Evolutionary conservation across 1,140 invertebrate species (phyloP).

Genomic region (Pseudomyrmex sp.): DNA sequence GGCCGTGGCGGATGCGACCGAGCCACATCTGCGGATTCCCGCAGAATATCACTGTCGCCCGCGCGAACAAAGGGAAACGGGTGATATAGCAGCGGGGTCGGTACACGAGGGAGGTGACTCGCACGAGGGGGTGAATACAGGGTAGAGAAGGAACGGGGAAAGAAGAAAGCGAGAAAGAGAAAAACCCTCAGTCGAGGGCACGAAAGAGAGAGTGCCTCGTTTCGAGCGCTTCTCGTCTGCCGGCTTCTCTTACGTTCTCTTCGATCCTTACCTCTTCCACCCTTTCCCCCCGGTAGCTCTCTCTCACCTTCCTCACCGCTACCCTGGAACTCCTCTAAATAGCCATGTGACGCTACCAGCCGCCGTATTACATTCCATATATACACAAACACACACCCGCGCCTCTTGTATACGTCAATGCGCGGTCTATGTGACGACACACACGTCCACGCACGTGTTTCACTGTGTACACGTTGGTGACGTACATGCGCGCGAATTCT

Average conservation of each 20-base stretch:
- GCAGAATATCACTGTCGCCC: constrained; percentile 53
- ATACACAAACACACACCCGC: constrained; percentile 3
- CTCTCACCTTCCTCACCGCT: background rate
- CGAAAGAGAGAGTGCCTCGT: constrained; percentile 55
- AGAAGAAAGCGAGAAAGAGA: background rate
- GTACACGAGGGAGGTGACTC: background rate
- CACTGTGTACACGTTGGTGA: background rate
- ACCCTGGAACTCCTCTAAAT: constrained; percentile 63
- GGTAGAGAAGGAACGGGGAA: background rate
- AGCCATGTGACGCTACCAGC: constrained; percentile 71
- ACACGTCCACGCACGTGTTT: constrained; percentile 4
- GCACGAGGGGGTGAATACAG: constrained; percentile 4
- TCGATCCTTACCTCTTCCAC: constrained; percentile 21
- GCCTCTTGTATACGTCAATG: constrained; percentile 16
- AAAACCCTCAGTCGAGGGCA: constrained; percentile 21
- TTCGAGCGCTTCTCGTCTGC: constrained; percentile 65
- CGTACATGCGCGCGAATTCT: background rate
- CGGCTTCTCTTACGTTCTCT: constrained; percentile 28
- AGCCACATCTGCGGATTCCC: constrained; percentile 65
- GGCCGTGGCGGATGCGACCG: constrained; percentile 49
- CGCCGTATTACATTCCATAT: constrained; percentile 72
- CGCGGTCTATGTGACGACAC: background rate
- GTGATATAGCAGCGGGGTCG: constrained; percentile 13
- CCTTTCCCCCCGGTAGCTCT: constrained; percentile 13
- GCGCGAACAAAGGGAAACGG: constrained; percentile 41